Evolutionary conservation across 2,113 vertebrate genomes (phyloP), one percentile per base, ranked within the genome.

Genomic region (Eonycteris spelaea): DNA sequence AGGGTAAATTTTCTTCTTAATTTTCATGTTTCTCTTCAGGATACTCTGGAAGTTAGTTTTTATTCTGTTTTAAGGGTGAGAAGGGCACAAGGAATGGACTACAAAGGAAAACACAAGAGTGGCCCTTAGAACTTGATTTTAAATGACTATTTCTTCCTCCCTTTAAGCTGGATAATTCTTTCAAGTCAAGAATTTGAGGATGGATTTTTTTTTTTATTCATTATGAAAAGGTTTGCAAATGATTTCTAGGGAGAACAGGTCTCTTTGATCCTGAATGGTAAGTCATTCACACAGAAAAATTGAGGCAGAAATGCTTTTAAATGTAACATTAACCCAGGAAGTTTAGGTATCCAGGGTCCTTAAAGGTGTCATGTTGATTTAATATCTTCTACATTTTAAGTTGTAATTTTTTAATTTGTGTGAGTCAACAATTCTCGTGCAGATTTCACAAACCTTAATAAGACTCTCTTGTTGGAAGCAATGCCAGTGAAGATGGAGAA

Each of bases 381-480:
- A 82, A 61, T 73, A 63, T 79, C 38, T 95, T 91, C 77, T 84
- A 48, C 21, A 61, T 65, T 90, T 57, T 83, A 86, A 30, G 24
- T 45, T 74, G 53, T 82, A 43, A 90, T 90, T 96, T 93, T 94
- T 74, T 15, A 77, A 89, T 95, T 96, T 83, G 28, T 11, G 1
- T 86, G 83, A 74, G 43, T 83, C 74, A 95, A 59, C 63, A 93
- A 21, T 65, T 86, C 43, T 86, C 90, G 35, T 59, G 10, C 73
- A 91, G 28, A 38, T 84, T 67, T 90, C 94, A 45, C 33, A 90
- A 91, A 67, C 35, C 33, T 71, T 88, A 71, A 18, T 74, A 94
- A 90, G 71, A 67, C n/a, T 75, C 70, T 96, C 59, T 96, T 73
- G 53, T 82, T 82, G 45, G 79, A 59, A 94, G 19, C 65, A 71